Evolutionary conservation across 2,797 vertebrate genomes (phyloP), one percentile per base, ranked within the genome.

Genomic region (Darevskia mixta): DNA sequence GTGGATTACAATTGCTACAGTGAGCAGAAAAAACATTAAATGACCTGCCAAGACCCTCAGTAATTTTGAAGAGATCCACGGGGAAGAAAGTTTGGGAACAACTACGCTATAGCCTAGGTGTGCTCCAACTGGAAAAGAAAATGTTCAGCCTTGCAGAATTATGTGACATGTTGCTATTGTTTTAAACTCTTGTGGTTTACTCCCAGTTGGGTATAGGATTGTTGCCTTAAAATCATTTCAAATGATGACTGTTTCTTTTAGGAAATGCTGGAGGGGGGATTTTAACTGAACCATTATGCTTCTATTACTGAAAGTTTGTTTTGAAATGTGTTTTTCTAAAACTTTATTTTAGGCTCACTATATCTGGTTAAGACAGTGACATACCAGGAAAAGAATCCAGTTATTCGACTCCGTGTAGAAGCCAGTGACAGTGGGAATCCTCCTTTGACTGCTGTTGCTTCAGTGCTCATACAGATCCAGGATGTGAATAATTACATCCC

Each of bases 401-500:
- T 92, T 58, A 55, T 98, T 92, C 97, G 90, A 72, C 95, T 99
- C 55, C 95, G 98, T 45, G 96, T 99, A 69, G 98, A 99, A 95
- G 98, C 98, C 32, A 95, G 82, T 41, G 98, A 99, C 82, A 94
- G 95, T 82, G 98, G 98, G 64, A 95, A 95, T 90, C 98, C 98
- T 1, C 64, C 95, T 27, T 96, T 96, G 83, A 97, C 93, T 41
- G 96, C 97, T 3, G 89, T 98, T 85, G 94, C 98, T 10, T 96
- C 97, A 7, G 66, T 99, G 87, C 96, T 98, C 2, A 93, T 99
- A 87, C 89, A 96, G 1, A 27, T 99, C 87, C 91, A 96, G 83
- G 98, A 98, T 90, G 45, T 95, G 88, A 99, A 99, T 77, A 96
- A 98, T 90, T 95, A 97, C 2, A 94, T 96, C 1, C 99, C 98